Percentiles rank a stretch among this genome's conserved stretches.
These are phyloP conservation scores for Fragariocoptes setiger DNA, from an alignment of 1,140 invertebrate genomes.

Conservation along the genomic window DNA sequence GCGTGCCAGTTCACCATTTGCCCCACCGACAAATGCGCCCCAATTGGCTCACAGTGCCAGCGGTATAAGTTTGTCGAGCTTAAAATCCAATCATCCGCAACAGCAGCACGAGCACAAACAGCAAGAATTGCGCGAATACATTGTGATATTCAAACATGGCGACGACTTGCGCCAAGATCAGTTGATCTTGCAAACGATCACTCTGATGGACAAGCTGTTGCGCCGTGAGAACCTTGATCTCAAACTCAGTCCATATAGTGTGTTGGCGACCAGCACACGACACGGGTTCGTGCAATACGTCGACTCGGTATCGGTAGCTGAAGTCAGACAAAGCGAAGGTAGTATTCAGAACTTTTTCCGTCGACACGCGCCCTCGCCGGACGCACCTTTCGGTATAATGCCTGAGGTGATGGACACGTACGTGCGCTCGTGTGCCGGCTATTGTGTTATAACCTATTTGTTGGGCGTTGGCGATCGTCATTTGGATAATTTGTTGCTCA, in stretches of 20 bases:
- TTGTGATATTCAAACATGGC: slow-evolving; percentile 90
- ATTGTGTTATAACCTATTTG: slow-evolving; percentile 92
- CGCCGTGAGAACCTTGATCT: slow-evolving; percentile 72
- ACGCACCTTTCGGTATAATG: slow-evolving; percentile 54
- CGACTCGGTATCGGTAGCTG: slow-evolving; percentile 68
- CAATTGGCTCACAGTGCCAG: not conserved
- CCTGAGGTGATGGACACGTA: slow-evolving; percentile 91
- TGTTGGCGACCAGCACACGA: slow-evolving; percentile 67
- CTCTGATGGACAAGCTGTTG: slow-evolving; percentile 72
- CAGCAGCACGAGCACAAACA: too few relatives aligned
- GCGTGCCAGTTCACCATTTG: slow-evolving; percentile 14
- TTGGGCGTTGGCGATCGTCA: slow-evolving; percentile 90
- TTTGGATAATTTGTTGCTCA: slow-evolving; percentile 78
- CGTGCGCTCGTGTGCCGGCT: slow-evolving; percentile 80
- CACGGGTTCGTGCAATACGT: slow-evolving; percentile 89
- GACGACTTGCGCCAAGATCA: slow-evolving; percentile 97
- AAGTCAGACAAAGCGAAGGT: slow-evolving; percentile 45
- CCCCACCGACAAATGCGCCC: not conserved
- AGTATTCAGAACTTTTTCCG: slow-evolving; percentile 64
- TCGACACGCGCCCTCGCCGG: slow-evolving; percentile 55
- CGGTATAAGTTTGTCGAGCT: not conserved
- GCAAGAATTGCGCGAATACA: slow-evolving; percentile 35
- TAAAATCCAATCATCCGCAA: too few relatives aligned
- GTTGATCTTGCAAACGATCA: slow-evolving; percentile 76
- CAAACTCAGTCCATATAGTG: slow-evolving; percentile 72